Conservation (phyloP, 2,888 invertebrate species). For the Himalopsyche japonica region DNA sequence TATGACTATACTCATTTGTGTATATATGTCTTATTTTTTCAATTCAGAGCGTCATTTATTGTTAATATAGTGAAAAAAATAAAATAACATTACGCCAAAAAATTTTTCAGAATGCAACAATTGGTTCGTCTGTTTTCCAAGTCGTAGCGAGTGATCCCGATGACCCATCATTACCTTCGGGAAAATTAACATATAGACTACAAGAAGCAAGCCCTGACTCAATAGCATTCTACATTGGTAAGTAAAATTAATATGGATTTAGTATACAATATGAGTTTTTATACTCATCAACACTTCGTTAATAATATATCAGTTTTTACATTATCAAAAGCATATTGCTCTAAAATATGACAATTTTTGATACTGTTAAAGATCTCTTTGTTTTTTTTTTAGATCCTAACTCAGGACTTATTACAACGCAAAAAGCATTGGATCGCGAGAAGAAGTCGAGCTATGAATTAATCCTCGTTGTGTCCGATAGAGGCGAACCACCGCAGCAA, state of each 20-base stretch:
- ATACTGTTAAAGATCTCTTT: not conserved
- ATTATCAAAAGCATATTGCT: too few relatives aligned
- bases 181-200: slow-evolving; percentile 71
- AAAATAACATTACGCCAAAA: too few relatives aligned
- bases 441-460: slow-evolving; percentile 73
- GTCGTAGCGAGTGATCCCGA: slow-evolving; percentile 79
- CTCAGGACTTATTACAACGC: slow-evolving; percentile 74
- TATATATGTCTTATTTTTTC: too few relatives aligned
- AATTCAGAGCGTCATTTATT: not conserved
- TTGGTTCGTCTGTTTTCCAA: slow-evolving; percentile 75
- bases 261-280: too few relatives aligned
- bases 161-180: slow-evolving; percentile 74
- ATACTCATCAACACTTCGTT: not conserved
- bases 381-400: slow-evolving; percentile 58
- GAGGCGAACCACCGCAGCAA: slow-evolving; percentile 76
- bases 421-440: slow-evolving; percentile 73
- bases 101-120: slow-evolving; percentile 67
- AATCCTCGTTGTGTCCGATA: slow-evolving; percentile 76
- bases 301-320: too few relatives aligned
- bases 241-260: not conserved
- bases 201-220: slow-evolving; percentile 70
- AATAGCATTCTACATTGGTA: slow-evolving; percentile 65
- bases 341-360: too few relatives aligned
- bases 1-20: too few relatives aligned
- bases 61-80: not conserved